phyloP scores from a whole-genome alignment of 2,888 invertebrate species.

The Osmoderma eremita region DNA sequence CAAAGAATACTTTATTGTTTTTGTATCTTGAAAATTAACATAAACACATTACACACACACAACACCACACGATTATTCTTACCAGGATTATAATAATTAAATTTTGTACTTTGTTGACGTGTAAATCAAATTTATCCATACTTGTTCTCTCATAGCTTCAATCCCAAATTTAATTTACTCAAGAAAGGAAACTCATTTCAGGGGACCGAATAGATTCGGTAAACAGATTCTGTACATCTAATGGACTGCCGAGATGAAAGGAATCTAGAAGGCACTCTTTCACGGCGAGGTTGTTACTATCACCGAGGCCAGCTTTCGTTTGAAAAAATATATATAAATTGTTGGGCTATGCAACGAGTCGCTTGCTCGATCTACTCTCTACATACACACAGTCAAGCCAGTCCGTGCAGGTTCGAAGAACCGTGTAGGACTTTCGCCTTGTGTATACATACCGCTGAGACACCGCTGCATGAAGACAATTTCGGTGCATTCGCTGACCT shows the following conservation, averaged over 20 bases:
- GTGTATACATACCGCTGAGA: conserved; percentile 5
- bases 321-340: conserved; percentile 14
- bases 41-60: too few species aligned
- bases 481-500: conserved; percentile 4
- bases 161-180: too few species aligned
- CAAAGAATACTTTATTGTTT: too few species aligned
- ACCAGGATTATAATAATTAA: too few species aligned
- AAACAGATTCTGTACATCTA: neutral
- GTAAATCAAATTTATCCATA: too few species aligned
- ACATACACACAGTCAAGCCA: conserved; percentile 11
- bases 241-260: conserved; percentile 16
- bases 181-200: too few species aligned
- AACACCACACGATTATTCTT: too few species aligned
- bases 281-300: conserved; percentile 15
- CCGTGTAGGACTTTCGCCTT: conserved; percentile 32
- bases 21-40: too few species aligned
- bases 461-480: neutral
- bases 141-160: too few species aligned
- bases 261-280: conserved; percentile 3
- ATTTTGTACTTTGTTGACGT: too few species aligned
- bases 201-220: too few species aligned
- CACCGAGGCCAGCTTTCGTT: conserved; percentile 16
- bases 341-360: neutral
- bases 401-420: conserved; percentile 31
- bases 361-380: conserved; percentile 26